Base-by-base conservation (phyloP, 2,113 vertebrate species). In the Hemiscyllium ocellatum region DNA sequence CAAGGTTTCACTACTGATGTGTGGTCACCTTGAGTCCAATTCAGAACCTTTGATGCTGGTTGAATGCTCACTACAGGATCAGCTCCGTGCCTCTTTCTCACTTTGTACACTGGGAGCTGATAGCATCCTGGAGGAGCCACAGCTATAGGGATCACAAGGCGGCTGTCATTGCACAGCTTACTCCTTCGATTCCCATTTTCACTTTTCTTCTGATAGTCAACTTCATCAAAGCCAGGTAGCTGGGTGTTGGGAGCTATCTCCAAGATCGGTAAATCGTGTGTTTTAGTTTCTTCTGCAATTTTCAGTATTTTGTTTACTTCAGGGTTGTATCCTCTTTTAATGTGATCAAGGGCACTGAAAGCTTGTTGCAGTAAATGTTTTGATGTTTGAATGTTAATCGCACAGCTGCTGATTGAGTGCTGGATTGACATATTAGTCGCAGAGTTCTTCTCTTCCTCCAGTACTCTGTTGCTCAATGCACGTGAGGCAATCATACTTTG, bases 101-200 rank as follows among this genome's bases (percentile, higher is more conserved):
- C 24, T 6, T 17, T 94, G 33, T 65, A 78, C 0, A 50, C 0
- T 15, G 97, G 97, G 70, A 97, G 96, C 52, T 96, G 3, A 33
- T 98, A 98, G 20, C 0, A 70, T 20, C 70, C 96, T 1, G 97
- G 97, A 1, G 98, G 98, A 26, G 96, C 97, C 7, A 96, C 6
- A 15, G 97, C 96, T 61, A 95, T 95, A 96, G 96, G 96, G 0
- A 95, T 0, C 4, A 96, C 95, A 4, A 0, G 0, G 2, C 76
- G 87, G 42, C 0, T 95, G 95, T 89, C 96, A 37, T 56, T 68
- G 47, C 76, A 76, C 5, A 29, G 61, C 4, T 95, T 72, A 33
- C 29, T 72, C 68, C 4, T 50, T 95, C 72, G 72, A 26, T 95
- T 72, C 26, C 69, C 94, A 69, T 72, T 95, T 95, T 47, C 94